phyloP scores from a whole-genome alignment of 2,797 vertebrate species.

The Eurystomus glaucurus region DNA sequence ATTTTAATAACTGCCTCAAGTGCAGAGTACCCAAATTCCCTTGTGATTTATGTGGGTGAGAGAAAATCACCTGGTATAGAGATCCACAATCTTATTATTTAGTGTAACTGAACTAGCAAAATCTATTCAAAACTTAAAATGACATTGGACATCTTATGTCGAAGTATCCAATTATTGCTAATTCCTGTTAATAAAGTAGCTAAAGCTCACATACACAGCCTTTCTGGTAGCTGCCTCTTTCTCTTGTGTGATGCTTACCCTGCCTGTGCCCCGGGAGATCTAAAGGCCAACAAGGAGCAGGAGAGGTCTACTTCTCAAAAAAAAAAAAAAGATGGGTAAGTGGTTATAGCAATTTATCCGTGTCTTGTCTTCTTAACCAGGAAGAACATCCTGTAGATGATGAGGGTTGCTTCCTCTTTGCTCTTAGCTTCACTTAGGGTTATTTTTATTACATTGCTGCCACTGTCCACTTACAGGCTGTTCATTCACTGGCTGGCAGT shows the following conservation, averaged over 20 bases:
- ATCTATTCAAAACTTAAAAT: neutral
- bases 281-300: neutral
- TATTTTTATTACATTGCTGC: neutral
- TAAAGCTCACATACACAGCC: neutral
- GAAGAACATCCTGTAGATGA: neutral
- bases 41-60: neutral
- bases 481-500: neutral
- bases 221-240: neutral
- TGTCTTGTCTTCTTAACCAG: neutral
- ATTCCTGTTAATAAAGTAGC: neutral
- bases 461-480: neutral
- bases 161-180: neutral
- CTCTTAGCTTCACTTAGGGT: neutral
- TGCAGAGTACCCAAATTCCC: neutral
- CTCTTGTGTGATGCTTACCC: neutral
- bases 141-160: neutral
- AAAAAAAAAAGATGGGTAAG: neutral
- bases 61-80: neutral
- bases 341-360: neutral
- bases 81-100: neutral
- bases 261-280: neutral
- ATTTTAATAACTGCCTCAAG: neutral
- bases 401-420: neutral
- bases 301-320: neutral
- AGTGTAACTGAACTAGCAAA: neutral